A percentile compares a stretch with the other conserved stretches of the same genome.
phyloP scores from a whole-genome alignment of 2,888 invertebrate species.

The Papilio protenor region DNA sequence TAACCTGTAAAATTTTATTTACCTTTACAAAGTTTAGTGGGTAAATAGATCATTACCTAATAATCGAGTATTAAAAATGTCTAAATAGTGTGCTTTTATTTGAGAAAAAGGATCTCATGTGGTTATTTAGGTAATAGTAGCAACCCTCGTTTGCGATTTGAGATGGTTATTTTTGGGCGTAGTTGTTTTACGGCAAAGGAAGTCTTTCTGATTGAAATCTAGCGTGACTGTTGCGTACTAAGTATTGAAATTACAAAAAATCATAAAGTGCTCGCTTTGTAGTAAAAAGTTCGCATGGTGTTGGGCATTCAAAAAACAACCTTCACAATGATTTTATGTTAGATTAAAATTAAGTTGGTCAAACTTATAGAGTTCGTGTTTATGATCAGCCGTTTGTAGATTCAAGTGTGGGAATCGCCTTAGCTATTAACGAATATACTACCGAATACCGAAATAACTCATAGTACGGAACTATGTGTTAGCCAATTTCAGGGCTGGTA shows the following conservation, averaged over 20 bases:
- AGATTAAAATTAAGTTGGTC: background rate
- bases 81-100: background rate
- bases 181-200: background rate
- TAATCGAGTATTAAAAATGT: too few species aligned
- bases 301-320: slow-evolving; percentile 7
- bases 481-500: background rate
- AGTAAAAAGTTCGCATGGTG: slow-evolving; percentile 4
- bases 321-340: background rate
- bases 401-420: background rate
- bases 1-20: too few species aligned
- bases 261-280: background rate
- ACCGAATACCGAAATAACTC: background rate
- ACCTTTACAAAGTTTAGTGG: too few species aligned
- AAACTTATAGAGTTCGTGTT: background rate
- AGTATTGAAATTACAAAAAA: slow-evolving; percentile 6
- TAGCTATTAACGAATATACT: background rate
- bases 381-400: background rate
- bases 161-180: background rate
- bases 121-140: background rate
- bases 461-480: background rate
- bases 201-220: background rate
- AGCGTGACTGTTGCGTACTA: slow-evolving; percentile 14
- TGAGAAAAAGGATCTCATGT: background rate
- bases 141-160: background rate
- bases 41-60: too few species aligned